Evolutionary conservation across 2,888 invertebrate genomes (phyloP).

Genomic region (Agonum fuliginosum): DNA sequence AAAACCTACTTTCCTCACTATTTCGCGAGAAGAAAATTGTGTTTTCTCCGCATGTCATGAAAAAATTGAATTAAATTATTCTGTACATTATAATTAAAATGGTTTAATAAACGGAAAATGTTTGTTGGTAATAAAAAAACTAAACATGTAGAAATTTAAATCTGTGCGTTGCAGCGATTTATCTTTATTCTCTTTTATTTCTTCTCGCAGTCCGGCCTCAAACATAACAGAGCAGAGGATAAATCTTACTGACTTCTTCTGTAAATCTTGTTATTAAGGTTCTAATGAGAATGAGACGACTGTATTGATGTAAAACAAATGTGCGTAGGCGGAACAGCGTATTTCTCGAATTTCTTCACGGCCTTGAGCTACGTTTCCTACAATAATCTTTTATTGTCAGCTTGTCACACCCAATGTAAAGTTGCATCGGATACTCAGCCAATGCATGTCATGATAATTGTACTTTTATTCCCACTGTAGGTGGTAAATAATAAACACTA

Average conservation of each 20-base stretch:
- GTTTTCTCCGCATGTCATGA: too few species aligned
- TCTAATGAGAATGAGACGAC: constrained; percentile 44
- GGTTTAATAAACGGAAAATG: not conserved
- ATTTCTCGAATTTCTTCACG: too few species aligned
- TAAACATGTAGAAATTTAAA: constrained; percentile 35
- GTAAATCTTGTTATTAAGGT: constrained; percentile 31
- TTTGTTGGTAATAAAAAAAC: constrained; percentile 23
- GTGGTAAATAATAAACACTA: too few species aligned
- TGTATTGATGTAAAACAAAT: constrained; percentile 40
- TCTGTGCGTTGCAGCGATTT: constrained; percentile 42
- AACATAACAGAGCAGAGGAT: constrained; percentile 29
- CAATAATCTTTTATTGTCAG: too few species aligned
- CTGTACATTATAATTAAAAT: constrained; percentile 17
- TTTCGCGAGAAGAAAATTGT: too few species aligned
- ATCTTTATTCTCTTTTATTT: constrained; percentile 44
- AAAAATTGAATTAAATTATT: too few species aligned
- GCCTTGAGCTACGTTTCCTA: too few species aligned
- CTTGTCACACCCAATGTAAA: too few species aligned
- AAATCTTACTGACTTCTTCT: constrained; percentile 10
- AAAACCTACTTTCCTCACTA: too few species aligned
- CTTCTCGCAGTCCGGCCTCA: constrained; percentile 11
- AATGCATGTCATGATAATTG: too few species aligned
- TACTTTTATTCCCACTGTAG: too few species aligned
- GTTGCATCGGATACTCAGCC: too few species aligned
- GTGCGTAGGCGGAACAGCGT: not conserved